phyloP scores from a whole-genome alignment of 2,888 invertebrate species.

The Lepidonotus clava region DNA sequence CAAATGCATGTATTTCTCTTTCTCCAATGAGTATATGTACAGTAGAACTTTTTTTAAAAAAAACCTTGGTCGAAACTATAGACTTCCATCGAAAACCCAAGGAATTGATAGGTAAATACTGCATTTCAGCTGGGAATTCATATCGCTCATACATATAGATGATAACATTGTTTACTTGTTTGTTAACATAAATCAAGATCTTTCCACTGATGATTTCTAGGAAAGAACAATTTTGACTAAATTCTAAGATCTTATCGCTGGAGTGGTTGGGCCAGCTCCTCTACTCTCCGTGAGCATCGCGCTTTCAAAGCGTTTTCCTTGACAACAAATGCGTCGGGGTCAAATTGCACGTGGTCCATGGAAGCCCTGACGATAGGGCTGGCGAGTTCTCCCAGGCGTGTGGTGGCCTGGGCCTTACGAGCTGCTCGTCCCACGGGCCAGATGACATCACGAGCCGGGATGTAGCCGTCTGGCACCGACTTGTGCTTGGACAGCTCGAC shows the following conservation, averaged over 20 bases:
- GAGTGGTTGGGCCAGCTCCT: constrained; percentile 73
- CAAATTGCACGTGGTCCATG: constrained; percentile 78
- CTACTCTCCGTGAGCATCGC: constrained; percentile 68
- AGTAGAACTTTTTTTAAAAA: too few species aligned
- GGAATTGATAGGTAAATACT: too few species aligned
- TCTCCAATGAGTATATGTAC: too few species aligned
- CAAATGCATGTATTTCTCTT: too few species aligned
- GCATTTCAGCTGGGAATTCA: too few species aligned
- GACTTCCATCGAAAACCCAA: too few species aligned
- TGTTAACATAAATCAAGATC: too few species aligned
- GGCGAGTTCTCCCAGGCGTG: constrained; percentile 9
- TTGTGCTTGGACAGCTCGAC: constrained; percentile 73
- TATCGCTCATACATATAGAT: too few species aligned
- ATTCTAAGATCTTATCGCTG: constrained; percentile 67
- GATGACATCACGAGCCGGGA: constrained; percentile 68
- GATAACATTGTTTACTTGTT: too few species aligned
- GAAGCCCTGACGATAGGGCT: constrained; percentile 72
- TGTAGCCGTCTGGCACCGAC: constrained; percentile 71
- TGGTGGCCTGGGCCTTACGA: constrained; percentile 65
- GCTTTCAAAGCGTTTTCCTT: constrained; percentile 75
- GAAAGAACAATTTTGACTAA: too few species aligned
- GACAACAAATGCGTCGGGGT: constrained; percentile 76
- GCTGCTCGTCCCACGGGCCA: constrained; percentile 73
- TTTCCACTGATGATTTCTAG: too few species aligned
- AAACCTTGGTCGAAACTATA: too few species aligned